These are phyloP conservation scores for Melangyna quadrimaculata DNA, from an alignment of 2,888 invertebrate species.

Conservation along the genomic window DNA sequence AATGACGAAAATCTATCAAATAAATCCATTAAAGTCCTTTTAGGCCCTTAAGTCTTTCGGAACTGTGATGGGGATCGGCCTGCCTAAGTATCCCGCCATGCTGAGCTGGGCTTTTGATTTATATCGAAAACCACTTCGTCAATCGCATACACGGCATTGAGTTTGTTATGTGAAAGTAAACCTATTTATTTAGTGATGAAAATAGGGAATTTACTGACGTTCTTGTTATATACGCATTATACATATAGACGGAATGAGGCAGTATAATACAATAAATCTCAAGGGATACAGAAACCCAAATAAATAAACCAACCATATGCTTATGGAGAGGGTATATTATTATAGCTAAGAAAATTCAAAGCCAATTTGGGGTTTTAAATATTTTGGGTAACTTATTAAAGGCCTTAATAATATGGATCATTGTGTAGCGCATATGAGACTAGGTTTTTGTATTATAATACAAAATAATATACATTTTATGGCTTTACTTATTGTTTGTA, in stretches of 20 bases:
- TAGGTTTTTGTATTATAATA: neutral
- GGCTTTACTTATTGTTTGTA: neutral
- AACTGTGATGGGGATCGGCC: neutral
- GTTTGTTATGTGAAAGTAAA: conserved; percentile 39
- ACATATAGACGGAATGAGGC: neutral
- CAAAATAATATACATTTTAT: neutral
- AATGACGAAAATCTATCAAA: conserved; percentile 64
- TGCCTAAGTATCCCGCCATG: conserved; percentile 26
- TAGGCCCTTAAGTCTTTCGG: conserved; percentile 34
- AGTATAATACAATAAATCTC: conserved; percentile 28
- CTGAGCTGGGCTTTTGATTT: conserved; percentile 48
- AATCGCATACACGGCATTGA: conserved; percentile 39
- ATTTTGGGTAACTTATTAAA: neutral
- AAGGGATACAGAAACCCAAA: conserved; percentile 23
- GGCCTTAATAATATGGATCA: neutral
- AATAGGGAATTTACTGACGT: conserved; percentile 52
- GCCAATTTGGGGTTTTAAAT: conserved; percentile 3
- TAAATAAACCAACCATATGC: conserved; percentile 18
- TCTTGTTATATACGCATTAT: neutral
- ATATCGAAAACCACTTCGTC: conserved; percentile 56
- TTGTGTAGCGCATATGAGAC: neutral
- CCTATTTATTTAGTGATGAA: conserved; percentile 58
- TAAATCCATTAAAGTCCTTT: conserved; percentile 61
- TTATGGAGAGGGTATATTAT: neutral
- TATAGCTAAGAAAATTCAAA: neutral